Base-by-base conservation (phyloP, 2,888 invertebrate species). In the Yponomeuta malinellus region DNA sequence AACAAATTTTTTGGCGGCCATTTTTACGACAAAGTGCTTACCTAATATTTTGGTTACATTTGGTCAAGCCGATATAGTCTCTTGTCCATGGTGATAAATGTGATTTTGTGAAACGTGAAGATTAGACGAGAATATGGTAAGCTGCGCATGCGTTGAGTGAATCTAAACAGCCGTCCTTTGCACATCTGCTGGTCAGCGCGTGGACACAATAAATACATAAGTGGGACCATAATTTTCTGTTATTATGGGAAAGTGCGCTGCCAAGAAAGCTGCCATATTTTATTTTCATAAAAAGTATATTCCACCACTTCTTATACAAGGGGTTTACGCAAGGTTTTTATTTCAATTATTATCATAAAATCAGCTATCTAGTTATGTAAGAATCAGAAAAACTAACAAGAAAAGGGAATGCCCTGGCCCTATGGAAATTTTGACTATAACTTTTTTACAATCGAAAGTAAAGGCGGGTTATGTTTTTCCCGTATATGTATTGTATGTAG, bases 171-270 rank as follows among this genome's bases (percentile, higher is more conserved):
- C 86, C 89, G 90, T 86, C 86, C 80, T 77, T 80, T 87, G 86
- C 87, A 88, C 91, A 92, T 89, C 91, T 92, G 91, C 90, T 91
- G 91, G 91, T 89, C 91, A 92, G 85, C 88, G 87, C 89, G 88
- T 88, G 91, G 90, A 90, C 90, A 90, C 88, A 90, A 91, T 85
- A 76, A 81, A 76, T 59, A 23, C 71, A 70, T 72, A 80, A 76
- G 29, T 52, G 72, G 72, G 72, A 77, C 84, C 83, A 86, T 75
- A 9, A 48, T 52, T 71, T 71, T 15, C 10, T 65, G 23, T 63
- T 23, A 63, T 5, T 23, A 6, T 6, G 15, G 63, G 63, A 63
- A 2, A 63, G 15, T n/a, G 15, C 43, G 5, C 43, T 8, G 8
- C 1, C 8, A 43, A 43, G 5, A 43, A 43, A 6, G 43, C 43